A percentile compares a stretch with the other conserved stretches of the same genome.
Conservation (phyloP, 2,113 vertebrate genomes). For the Toxostoma redivivum region DNA sequence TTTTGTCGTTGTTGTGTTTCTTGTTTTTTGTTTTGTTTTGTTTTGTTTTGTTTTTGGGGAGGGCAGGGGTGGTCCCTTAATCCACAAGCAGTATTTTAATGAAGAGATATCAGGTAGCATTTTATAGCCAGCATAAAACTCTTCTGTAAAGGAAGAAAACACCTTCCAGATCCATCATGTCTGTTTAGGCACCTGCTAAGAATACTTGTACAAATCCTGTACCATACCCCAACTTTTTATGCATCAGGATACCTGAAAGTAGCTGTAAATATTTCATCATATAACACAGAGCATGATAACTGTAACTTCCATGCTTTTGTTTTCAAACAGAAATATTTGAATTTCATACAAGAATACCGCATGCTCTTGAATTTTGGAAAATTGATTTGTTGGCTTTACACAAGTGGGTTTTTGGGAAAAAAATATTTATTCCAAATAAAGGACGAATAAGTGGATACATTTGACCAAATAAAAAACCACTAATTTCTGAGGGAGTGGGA, state of each 20-base stretch:
- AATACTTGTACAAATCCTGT: not conserved
- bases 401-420: accelerated
- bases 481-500: not conserved
- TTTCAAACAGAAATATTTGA: not conserved
- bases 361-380: not conserved
- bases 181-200: not conserved
- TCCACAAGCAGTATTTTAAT: not conserved
- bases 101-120: accelerated
- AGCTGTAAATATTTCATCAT: not conserved
- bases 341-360: not conserved
- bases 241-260: not conserved
- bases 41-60: too few species aligned
- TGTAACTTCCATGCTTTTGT: not conserved
- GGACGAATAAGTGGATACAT: accelerated
- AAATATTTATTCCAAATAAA: not conserved
- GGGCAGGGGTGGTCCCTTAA: not conserved
- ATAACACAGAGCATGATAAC: not conserved
- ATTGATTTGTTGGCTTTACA: not conserved
- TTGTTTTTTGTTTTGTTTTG: not conserved
- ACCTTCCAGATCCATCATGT: not conserved
- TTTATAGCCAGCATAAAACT: not conserved
- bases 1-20: accelerated
- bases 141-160: not conserved
- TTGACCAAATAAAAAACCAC: not conserved
- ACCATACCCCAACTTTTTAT: not conserved